phyloP scores from a whole-genome alignment of 1,140 invertebrate genomes.

The Marisa cornuarietis region DNA sequence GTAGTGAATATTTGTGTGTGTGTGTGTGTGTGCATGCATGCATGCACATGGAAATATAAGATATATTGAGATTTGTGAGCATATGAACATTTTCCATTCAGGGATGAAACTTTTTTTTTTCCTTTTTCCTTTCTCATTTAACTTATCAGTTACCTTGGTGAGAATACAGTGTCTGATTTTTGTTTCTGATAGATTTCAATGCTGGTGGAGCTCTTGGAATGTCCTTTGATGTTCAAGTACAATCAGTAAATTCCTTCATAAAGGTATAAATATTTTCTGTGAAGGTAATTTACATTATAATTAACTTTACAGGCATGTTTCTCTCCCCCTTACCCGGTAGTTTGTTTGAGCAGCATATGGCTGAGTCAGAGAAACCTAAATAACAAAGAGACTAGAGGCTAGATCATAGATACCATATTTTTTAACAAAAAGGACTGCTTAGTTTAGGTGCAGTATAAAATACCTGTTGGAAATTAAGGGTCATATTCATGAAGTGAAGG shows the following conservation, averaged over 20 bases:
- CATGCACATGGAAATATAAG: too few species aligned
- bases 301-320: too few species aligned
- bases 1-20: too few species aligned
- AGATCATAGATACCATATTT: neutral
- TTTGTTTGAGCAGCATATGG: neutral
- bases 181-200: constrained; percentile 8
- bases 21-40: too few species aligned
- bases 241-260: constrained; percentile 10
- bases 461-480: too few species aligned
- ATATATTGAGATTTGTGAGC: too few species aligned
- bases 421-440: neutral
- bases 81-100: too few species aligned
- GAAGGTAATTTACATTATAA: neutral
- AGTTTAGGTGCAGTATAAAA: too few species aligned
- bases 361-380: neutral
- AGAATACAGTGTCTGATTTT: neutral
- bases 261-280: neutral
- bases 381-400: neutral
- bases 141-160: neutral
- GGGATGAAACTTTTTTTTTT: too few species aligned
- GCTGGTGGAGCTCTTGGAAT: constrained; percentile 22
- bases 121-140: too few species aligned
- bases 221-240: neutral
- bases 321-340: neutral
- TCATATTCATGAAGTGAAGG: too few species aligned